Percentiles rank a stretch among this genome's conserved stretches.
Evolutionary conservation across 2,888 invertebrate species (phyloP).

Genomic region (Sisyra nigra): DNA sequence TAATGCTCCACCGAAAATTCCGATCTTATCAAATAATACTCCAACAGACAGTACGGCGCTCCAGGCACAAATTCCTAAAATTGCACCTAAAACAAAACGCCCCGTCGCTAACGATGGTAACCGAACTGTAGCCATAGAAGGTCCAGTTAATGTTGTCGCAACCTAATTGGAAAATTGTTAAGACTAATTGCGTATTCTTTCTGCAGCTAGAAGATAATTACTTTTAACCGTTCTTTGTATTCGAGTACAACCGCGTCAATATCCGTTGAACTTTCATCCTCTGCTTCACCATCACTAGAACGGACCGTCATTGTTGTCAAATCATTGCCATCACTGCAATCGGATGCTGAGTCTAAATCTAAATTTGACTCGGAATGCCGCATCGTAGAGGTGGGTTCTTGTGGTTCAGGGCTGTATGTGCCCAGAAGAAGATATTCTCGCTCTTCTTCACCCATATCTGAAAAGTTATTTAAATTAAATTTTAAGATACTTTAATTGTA

Average conservation of each 20-base stretch:
- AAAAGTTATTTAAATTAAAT: not conserved
- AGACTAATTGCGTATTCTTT: not conserved
- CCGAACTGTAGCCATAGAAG: constrained; percentile 6
- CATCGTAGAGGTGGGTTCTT: constrained; percentile 17
- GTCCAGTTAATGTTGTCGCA: constrained; percentile 16
- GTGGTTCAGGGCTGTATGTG: constrained; percentile 27
- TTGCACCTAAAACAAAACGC: constrained; percentile 10
- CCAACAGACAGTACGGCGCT: constrained; percentile 14
- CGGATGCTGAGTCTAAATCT: constrained; percentile 22
- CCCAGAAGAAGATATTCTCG: constrained; percentile 41
- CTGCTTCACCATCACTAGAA: constrained; percentile 28
- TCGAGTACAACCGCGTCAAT: constrained; percentile 65
- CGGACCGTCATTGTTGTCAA: constrained; percentile 15
- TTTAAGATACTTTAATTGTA: not conserved
- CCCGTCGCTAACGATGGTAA: constrained; percentile 11
- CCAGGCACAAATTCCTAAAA: constrained; percentile 7
- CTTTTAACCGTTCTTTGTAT: constrained; percentile 54
- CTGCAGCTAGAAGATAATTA: constrained; percentile 18
- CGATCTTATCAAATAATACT: constrained; percentile 16
- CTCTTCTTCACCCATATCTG: constrained; percentile 27
- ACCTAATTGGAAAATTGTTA: constrained; percentile 18
- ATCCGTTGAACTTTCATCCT: constrained; percentile 56
- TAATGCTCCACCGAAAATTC: constrained; percentile 18
- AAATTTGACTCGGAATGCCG: constrained; percentile 17
- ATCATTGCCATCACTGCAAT: constrained; percentile 20